Conservation (phyloP, 2,797 vertebrate species). For the Eulemur rubriventer region DNA sequence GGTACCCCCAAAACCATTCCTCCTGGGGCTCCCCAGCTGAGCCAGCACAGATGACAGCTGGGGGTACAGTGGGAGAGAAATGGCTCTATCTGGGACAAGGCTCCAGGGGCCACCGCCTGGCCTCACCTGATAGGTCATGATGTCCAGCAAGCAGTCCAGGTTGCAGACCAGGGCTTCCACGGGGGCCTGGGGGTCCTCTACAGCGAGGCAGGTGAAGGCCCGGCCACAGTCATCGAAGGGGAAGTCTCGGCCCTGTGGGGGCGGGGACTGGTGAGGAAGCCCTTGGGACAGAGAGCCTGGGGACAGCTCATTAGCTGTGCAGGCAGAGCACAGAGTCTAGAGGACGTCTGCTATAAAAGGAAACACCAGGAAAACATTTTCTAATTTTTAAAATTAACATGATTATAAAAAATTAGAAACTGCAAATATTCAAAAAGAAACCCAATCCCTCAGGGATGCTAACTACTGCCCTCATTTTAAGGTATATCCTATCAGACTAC, state of each 20-base stretch:
- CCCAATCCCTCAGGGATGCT: not conserved
- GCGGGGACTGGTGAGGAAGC: accelerated
- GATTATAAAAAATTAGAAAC: conserved; percentile 39
- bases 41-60: not conserved
- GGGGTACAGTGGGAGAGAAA: not conserved
- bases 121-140: conserved; percentile 88
- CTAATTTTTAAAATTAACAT: not conserved
- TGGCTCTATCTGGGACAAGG: not conserved
- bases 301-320: not conserved
- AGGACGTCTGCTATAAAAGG: not conserved
- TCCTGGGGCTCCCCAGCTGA: not conserved
- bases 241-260: conserved; percentile 92
- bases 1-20: not conserved
- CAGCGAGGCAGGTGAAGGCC: conserved; percentile 93
- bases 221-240: conserved; percentile 94
- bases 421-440: not conserved
- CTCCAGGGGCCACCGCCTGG: accelerated
- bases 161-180: conserved; percentile 92
- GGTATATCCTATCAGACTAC: not conserved
- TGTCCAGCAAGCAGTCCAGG: conserved; percentile 91
- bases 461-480: not conserved
- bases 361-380: not conserved
- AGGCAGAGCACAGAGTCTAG: not conserved
- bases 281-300: not conserved
- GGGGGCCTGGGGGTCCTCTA: conserved; percentile 76